Evolutionary conservation across 2,888 invertebrate genomes (phyloP).

Genomic region (Plebejus melissa): DNA sequence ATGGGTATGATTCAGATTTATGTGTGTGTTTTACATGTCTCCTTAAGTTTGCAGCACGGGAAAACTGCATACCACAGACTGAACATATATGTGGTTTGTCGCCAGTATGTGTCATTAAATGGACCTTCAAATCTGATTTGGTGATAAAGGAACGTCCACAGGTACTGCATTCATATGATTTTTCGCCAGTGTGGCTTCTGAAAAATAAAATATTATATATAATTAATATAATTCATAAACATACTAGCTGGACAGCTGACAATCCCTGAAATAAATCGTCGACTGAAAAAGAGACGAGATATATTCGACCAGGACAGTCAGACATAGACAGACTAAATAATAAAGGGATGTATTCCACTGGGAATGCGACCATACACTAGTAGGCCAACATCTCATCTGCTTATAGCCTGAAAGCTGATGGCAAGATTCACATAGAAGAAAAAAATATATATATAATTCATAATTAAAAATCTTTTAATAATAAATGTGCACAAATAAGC

Average conservation of each 20-base stretch:
- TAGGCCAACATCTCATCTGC: too few species aligned
- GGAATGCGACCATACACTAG: too few species aligned
- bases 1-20: constrained; percentile 41
- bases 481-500: background rate
- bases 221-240: background rate
- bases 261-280: too few species aligned
- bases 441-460: constrained; percentile 10
- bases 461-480: background rate
- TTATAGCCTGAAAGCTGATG: too few species aligned
- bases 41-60: constrained; percentile 64
- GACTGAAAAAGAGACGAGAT: too few species aligned
- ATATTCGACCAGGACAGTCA: too few species aligned
- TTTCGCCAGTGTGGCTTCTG: constrained; percentile 72
- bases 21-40: constrained; percentile 61
- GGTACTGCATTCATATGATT: constrained; percentile 63
- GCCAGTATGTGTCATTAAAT: constrained; percentile 60
- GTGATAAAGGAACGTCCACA: constrained; percentile 68
- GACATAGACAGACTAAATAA: too few species aligned
- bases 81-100: constrained; percentile 62
- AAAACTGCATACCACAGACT: constrained; percentile 60
- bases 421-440: constrained; percentile 38
- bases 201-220: constrained; percentile 37
- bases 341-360: too few species aligned
- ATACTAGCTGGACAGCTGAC: too few species aligned
- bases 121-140: constrained; percentile 67